Percentiles rank a stretch among this genome's conserved stretches.
These are phyloP conservation scores for Dioctria linearis DNA, from an alignment of 2,888 invertebrate species.

Conservation along the genomic window DNA sequence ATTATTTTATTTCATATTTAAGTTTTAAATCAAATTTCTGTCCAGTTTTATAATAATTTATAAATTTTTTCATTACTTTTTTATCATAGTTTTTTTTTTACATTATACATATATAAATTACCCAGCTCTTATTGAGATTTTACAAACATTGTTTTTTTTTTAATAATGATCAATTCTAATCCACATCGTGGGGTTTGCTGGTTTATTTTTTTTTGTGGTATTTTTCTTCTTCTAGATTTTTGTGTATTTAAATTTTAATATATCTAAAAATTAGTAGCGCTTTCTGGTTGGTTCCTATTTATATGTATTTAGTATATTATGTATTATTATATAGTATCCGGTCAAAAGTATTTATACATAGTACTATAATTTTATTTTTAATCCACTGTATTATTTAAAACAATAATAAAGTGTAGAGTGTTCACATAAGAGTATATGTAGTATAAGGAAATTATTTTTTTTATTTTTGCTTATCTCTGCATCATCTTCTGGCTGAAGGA, in stretches of 20 bases:
- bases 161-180: not conserved
- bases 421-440: not conserved
- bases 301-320: not conserved
- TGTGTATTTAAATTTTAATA: not conserved
- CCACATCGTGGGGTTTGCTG: not conserved
- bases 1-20: no score
- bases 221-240: not conserved
- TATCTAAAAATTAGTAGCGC: conserved; percentile 9
- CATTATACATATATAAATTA: no score
- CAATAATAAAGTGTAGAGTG: conserved; percentile 58
- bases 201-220: not conserved
- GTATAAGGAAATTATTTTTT: conserved; percentile 36
- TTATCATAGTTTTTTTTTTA: not conserved
- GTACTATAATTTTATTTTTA: not conserved
- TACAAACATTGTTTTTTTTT: not conserved
- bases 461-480: conserved; percentile 1
- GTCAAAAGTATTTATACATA: not conserved
- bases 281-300: conserved; percentile 10
- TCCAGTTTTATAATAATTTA: no score
- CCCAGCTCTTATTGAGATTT: not conserved
- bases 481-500: not conserved
- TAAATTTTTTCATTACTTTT: not conserved
- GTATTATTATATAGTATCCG: conserved; percentile 10
- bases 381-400: conserved; percentile 59
- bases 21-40: no score